Evolutionary conservation across 2,797 vertebrate genomes (phyloP), one percentile per base, ranked within the genome.

Genomic region (Lithobates pipiens): DNA sequence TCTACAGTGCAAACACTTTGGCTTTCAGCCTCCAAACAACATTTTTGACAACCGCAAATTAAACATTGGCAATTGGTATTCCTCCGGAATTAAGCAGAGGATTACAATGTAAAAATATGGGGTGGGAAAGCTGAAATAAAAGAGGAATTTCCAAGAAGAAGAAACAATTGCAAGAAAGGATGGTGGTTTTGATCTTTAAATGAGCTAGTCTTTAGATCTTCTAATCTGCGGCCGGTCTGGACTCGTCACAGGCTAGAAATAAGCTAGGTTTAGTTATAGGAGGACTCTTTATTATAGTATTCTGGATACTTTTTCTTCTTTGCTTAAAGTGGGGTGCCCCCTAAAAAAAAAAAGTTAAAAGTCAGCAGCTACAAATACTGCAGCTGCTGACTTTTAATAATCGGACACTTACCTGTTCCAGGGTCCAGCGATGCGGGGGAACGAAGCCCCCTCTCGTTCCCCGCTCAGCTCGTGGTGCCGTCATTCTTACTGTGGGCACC

Each of bases 71-170:
- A 39, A 73, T 81, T 63, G 78, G 69, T 72, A 81, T 81, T 72
- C 34, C 15, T 18, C 71, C 25, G 8, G 68, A 81, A 81, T 42
- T 81, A 81, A 79, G 63, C 39, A 71, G 61, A 61, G 74, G 70
- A 86, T 86, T 75, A 77, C 32, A 10, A 63, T 15, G 73, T 57
- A 42, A 84, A 44, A 27, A 82, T 65, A 72, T 18, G 23, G 76
- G 77, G 70, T 79, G 83, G 78, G 61, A 85, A 29, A 32, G 23
- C 13, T 29, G 32, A 68, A 80, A 57, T 61, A 34, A 70, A 80
- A 57, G 77, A 70, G 50, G 85, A 69, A 86, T 86, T 80, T 86
- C 50, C 42, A 10, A 63, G 73, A 82, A 86, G 67, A 80, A 86
- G 50, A 84, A 16, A 71, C 15, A 25, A 63, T 1, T 78, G 63